Conservation (phyloP, 1,140 invertebrate species). For the Pissodes strobi region DNA sequence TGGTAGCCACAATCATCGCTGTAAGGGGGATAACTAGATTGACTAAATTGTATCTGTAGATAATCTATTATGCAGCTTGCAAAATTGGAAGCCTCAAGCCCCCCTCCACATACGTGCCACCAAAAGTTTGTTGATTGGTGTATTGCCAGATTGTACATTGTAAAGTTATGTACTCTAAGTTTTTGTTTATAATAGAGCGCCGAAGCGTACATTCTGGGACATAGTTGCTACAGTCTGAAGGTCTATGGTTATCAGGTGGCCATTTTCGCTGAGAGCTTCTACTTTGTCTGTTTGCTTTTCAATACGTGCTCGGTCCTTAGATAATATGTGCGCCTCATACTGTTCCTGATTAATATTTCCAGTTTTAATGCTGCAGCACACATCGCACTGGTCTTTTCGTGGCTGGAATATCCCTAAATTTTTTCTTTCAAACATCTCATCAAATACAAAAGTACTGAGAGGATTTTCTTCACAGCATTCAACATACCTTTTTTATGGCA, state of each 20-base stretch:
- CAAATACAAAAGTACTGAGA: too few relatives aligned
- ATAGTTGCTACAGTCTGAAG: background rate
- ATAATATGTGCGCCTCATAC: background rate
- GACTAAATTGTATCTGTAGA: too few relatives aligned
- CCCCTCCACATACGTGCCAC: background rate
- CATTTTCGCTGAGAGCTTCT: background rate
- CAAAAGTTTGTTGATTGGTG: background rate
- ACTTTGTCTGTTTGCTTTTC: background rate
- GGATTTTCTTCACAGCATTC: too few relatives aligned
- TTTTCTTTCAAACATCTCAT: background rate
- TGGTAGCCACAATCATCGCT: constrained; percentile 37
- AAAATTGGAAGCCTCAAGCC: background rate
- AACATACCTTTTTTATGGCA: too few relatives aligned
- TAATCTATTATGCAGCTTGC: too few relatives aligned
- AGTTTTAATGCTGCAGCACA: background rate
- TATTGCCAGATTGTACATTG: background rate
- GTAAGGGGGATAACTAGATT: background rate
- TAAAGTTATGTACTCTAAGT: too few relatives aligned
- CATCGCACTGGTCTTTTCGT: background rate
- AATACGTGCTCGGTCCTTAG: background rate
- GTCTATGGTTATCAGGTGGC: background rate
- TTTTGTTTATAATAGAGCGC: too few relatives aligned
- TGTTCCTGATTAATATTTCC: background rate
- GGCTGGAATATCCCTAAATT: background rate
- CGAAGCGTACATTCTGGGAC: background rate